Evolutionary conservation across 2,888 invertebrate genomes (phyloP), one percentile per base, ranked within the genome.

Genomic region (Oxyscelio sp.): DNA sequence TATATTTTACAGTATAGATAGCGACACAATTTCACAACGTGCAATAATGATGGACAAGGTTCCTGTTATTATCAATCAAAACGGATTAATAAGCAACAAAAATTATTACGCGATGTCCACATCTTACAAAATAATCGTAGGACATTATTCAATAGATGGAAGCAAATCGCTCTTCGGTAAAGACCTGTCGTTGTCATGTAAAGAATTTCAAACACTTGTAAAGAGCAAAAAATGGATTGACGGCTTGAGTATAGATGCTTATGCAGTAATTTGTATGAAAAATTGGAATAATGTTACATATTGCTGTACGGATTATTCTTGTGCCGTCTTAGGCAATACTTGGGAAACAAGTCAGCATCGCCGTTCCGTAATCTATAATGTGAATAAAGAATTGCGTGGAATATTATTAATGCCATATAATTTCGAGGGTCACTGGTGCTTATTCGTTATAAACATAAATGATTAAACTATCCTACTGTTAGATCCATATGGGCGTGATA

Each of bases 371-470:
- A 63, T 63, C n/a, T 22, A 56, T 15, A 31, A 63, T 19, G 11
- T 31, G 13, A 65, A 45, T 5, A 50, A 56, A 45, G 15, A 52
- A 38, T 15, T 31, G 19, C 8, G 21, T 31, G 24, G 22, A 9
- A 61, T 5, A 56, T 21, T 71, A 38, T 45, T 70, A 4, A 70
- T 70, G 68, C 68, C 68, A 21, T 70, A 43, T 19, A 8, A 15
- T 22, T 71, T 13, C 22, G 34, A 58, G 22, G 70, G 58, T 5
- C 58, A 71, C 11, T 71, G 70, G 58, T 11, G n/a, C 0, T 9
- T 71, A 2, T 48, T 71, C 4, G 24, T 71, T 11, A 4, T 71
- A 0, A 21, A 71, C 45, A 17, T 71, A 5, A 5, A 58, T 1
- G 45, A 58, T 1, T 15, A 71, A 58, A 71, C 34, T 1, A 19